Evolutionary conservation across 1,140 invertebrate genomes (phyloP), one percentile per base, ranked within the genome.

Genomic region (Pachyrhynchus sulphureomaculatus): DNA sequence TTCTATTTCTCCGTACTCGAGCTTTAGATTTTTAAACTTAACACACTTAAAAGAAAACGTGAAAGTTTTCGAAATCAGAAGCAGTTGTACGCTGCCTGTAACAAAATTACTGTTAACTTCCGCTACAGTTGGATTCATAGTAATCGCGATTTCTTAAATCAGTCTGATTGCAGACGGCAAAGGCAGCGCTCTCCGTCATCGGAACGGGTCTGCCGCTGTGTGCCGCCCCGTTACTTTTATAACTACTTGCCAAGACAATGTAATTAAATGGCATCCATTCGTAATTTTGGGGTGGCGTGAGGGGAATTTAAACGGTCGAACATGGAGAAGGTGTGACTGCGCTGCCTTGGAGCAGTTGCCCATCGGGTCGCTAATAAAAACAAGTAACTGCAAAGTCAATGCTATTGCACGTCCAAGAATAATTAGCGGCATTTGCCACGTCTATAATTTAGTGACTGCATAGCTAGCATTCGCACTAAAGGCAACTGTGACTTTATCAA

Each of bases 211-310:
- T 24, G 47, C 33, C 23, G 33, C 37, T 45, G 44, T 44, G 58
- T 68, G 68, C 69, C 68, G 63, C 69, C 59, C 71, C 67, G 68
- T 75, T 75, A 74, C 72, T 74, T 75, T 74, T 74, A 75, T 70
- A 75, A 73, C 74, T 74, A 72, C 65, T 73, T 72, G 73, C 69
- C 71, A 72, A 74, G 73, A 74, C 74, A 75, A 74, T 74, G 74
- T 75, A 75, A 75, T 75, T 75, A 75, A 75, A 74, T 75, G 74
- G 72, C 74, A 75, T 74, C 74, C 74, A 75, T 75, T 75, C 72
- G 74, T 75, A 75, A 75, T 74, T 74, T 75, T 67, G 65, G 64
- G 69, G 63, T 65, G 65, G 69, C 71, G 71, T 75, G 72, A 69
- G 65, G 70, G 58, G 73, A 72, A 74, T 74, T 71, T 72, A 72